Evolutionary conservation across 2,797 vertebrate species (phyloP), one percentile per base, ranked within the genome.

Genomic region (Microctenopoma stevenorrisi): DNA sequence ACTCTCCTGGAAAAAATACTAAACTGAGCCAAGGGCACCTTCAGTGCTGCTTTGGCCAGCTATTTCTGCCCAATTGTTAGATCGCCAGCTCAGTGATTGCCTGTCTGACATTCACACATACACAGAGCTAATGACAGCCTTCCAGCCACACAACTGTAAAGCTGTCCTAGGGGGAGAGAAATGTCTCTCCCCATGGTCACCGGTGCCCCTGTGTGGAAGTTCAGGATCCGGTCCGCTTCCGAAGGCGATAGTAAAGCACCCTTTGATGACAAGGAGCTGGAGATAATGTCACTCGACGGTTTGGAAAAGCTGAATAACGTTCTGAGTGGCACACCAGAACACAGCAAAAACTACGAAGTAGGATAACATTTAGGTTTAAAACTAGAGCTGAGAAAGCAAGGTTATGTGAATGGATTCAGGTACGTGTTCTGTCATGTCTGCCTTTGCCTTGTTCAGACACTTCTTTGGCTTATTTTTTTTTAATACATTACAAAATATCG

Each of bases 11-110:
- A 93, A 88, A 88, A 89, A 92, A 94, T 80, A 86, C 84, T 84
- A 88, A 88, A 88, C 79, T 15, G 74, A 86, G 83, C 86, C 90
- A 93, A 94, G 91, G 93, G 91, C 93, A 94, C 92, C 93, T 93
- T 91, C 90, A 91, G 88, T 81, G 88, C 77, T 89, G 90, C 89
- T 88, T 83, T 77, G 76, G 82, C 72, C 82, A 88, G 89, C 92
- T 87, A 86, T 91, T 88, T 87, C 76, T 78, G 76, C 85, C 80
- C 80, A 78, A 82, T 83, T 85, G 84, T 88, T 76, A 80, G 83
- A 86, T 87, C 73, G 22, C 76, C 86, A 87, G 77, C 77, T 77
- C 79, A 38, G 72, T 78, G 85, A 80, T 86, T 50, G 78, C 75
- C 72, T 72, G 76, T 78, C 85, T 88, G 88, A 89, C 89, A 89